A percentile compares a stretch with the other conserved stretches of the same genome.
Evolutionary conservation across 2,888 invertebrate species (phyloP).

Genomic region (Aleiodes alternator): DNA sequence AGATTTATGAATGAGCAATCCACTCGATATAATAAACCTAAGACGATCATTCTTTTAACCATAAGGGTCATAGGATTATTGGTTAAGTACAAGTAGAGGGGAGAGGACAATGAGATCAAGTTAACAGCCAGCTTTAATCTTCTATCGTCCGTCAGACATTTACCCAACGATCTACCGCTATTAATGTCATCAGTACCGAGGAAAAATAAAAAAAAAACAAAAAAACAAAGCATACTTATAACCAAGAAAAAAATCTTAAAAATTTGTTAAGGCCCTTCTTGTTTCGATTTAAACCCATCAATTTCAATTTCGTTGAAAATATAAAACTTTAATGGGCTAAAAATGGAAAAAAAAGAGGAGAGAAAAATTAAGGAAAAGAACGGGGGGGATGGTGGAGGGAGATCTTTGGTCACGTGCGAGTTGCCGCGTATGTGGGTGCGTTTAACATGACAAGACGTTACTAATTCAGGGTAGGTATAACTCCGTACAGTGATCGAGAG

Average conservation of each 20-base stretch:
- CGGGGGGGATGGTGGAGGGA: slow-evolving; percentile 41
- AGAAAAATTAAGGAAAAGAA: background rate
- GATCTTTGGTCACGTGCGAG: slow-evolving; percentile 52
- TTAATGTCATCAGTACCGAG: slow-evolving; percentile 17
- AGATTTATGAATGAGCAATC: slow-evolving; percentile 18
- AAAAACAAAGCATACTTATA: background rate
- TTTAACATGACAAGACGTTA: slow-evolving; percentile 72
- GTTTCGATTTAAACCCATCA: slow-evolving; percentile 25
- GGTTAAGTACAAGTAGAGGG: slow-evolving; percentile 14
- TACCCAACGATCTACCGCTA: slow-evolving; percentile 53
- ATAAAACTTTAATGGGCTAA: slow-evolving; percentile 45
- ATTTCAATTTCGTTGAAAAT: slow-evolving; percentile 47
- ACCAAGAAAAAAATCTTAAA: background rate
- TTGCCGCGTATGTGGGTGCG: slow-evolving; percentile 61
- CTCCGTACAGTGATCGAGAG: slow-evolving; percentile 57
- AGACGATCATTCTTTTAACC: background rate
- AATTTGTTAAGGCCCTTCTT: background rate
- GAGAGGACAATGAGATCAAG: slow-evolving; percentile 75
- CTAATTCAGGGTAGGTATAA: slow-evolving; percentile 72
- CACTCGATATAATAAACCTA: slow-evolving; percentile 23
- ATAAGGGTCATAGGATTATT: background rate
- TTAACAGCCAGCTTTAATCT: slow-evolving; percentile 75
- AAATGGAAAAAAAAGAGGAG: slow-evolving; percentile 27
- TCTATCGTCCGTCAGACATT: slow-evolving; percentile 74
- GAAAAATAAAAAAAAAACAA: background rate